Conservation (phyloP, 2,888 invertebrate species). For the Copidosoma aretas region DNA sequence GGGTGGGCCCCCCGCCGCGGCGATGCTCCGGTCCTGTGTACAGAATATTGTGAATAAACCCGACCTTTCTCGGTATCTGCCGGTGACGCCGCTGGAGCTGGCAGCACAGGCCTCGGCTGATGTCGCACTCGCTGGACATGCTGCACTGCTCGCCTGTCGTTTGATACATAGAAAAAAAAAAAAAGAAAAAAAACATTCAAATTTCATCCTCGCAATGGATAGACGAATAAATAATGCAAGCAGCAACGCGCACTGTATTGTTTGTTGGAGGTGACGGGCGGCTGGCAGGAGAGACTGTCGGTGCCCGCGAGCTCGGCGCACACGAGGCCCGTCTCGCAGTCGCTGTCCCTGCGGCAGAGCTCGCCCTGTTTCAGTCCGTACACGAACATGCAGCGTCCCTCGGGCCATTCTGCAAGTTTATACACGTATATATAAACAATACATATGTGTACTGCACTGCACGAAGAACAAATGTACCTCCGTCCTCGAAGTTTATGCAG, state of each 20-base stretch:
- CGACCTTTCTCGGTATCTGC: constrained; percentile 82
- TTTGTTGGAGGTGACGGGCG: constrained; percentile 77
- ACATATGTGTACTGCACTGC: not conserved
- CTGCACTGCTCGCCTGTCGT: constrained; percentile 77
- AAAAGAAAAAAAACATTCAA: not conserved
- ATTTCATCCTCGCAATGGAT: not conserved
- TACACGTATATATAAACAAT: no score
- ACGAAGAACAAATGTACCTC: constrained; percentile 62
- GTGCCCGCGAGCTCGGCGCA: constrained; percentile 77
- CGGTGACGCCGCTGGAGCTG: constrained; percentile 85
- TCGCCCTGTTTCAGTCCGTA: constrained; percentile 82
- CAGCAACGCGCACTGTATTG: constrained; percentile 69
- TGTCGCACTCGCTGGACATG: constrained; percentile 85
- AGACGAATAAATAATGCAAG: not conserved
- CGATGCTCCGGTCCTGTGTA: no score
- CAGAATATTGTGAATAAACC: not conserved
- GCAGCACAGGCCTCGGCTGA: constrained; percentile 84
- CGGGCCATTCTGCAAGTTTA: constrained; percentile 41
- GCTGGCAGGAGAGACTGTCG: constrained; percentile 77
- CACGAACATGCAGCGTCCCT: constrained; percentile 72
- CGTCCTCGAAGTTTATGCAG: constrained; percentile 71
- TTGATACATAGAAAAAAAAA: no score
- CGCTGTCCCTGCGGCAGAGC: constrained; percentile 81
- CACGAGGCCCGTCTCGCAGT: constrained; percentile 83
- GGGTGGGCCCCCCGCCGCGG: no score